Evolutionary conservation across 2,113 vertebrate genomes (phyloP).

Genomic region (Atherinomorus stipes): DNA sequence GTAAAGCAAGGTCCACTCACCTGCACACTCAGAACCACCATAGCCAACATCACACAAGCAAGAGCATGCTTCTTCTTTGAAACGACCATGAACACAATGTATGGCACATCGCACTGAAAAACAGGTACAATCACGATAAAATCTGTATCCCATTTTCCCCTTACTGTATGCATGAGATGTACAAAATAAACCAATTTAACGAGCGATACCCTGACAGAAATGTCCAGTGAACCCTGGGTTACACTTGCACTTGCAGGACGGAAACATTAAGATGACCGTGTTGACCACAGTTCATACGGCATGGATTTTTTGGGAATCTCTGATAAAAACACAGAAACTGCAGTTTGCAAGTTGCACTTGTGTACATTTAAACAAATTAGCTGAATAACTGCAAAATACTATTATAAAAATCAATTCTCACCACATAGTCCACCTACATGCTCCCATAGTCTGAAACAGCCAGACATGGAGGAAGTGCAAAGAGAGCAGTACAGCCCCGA

Average conservation of each 20-base stretch:
- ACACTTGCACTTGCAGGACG: slow-evolving; percentile 87
- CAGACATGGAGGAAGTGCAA: slow-evolving; percentile 87
- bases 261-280: slow-evolving; percentile 84
- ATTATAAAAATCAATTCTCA: slow-evolving; percentile 77
- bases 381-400: neutral
- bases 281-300: slow-evolving; percentile 88
- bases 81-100: slow-evolving; percentile 85
- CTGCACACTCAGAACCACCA: slow-evolving; percentile 85
- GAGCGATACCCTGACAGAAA: slow-evolving; percentile 88
- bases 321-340: slow-evolving; percentile 60
- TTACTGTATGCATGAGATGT: neutral
- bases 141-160: neutral
- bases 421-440: slow-evolving; percentile 89
- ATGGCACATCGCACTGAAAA: slow-evolving; percentile 86
- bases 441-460: slow-evolving; percentile 91
- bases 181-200: neutral
- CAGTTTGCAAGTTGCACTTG: slow-evolving; percentile 3
- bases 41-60: slow-evolving; percentile 87
- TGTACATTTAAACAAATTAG: neutral
- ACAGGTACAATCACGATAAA: slow-evolving; percentile 23
- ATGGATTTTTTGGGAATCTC: slow-evolving; percentile 91
- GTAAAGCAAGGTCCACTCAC: slow-evolving; percentile 72
- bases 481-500: slow-evolving; percentile 87
- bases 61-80: slow-evolving; percentile 89
- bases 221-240: slow-evolving; percentile 84